A percentile compares a stretch with the other conserved stretches of the same genome.
Conservation (phyloP, 2,797 vertebrate species). For the Chelon labrosus region DNA sequence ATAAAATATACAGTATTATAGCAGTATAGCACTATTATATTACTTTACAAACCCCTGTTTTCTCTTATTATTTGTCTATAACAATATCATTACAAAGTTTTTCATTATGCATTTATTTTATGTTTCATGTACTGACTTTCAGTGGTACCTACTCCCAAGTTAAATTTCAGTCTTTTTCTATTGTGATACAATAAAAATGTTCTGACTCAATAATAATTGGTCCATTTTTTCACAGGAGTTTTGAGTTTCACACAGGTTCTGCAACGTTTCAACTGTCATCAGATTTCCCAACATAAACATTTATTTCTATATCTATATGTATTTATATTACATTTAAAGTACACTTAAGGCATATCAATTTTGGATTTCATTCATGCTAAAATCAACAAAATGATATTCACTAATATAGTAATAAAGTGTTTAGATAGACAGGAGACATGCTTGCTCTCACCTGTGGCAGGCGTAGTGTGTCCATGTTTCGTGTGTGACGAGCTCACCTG, state of each 20-base stretch:
- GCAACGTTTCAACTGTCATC: too few relatives aligned
- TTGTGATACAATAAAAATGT: background rate
- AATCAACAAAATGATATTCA: background rate
- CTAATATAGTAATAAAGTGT: background rate
- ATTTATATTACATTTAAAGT: too few relatives aligned
- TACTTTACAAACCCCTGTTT: background rate
- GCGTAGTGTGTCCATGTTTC: constrained; percentile 62
- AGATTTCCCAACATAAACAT: too few relatives aligned
- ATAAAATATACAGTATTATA: too few relatives aligned
- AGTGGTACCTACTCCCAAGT: background rate
- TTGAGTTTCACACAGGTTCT: background rate
- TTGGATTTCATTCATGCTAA: too few relatives aligned
- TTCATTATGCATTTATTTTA: background rate
- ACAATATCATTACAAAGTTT: background rate
- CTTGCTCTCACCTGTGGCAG: constrained; percentile 68
- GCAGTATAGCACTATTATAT: too few relatives aligned
- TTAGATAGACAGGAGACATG: background rate
- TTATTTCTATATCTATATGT: too few relatives aligned
- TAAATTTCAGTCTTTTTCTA: background rate
- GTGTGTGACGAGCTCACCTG: constrained; percentile 49
- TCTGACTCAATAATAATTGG: background rate
- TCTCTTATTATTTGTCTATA: background rate
- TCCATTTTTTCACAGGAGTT: background rate
- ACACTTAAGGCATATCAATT: background rate
- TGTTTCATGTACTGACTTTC: background rate